phyloP scores from a whole-genome alignment of 2,113 vertebrate genomes.

The Scartelaos histophorus region DNA sequence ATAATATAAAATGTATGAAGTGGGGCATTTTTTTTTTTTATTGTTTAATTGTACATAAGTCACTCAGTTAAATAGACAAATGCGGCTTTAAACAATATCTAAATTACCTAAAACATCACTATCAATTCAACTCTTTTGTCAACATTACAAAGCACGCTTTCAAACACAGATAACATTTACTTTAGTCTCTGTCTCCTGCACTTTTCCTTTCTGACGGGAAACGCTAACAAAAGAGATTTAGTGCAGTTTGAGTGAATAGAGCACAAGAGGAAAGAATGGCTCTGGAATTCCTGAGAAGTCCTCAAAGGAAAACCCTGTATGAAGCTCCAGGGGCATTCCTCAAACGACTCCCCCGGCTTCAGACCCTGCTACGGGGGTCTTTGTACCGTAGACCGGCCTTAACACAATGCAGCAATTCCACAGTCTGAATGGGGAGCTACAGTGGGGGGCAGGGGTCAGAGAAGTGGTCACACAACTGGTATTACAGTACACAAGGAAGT shows the following conservation, averaged over 20 bases:
- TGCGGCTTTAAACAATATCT: too few species aligned
- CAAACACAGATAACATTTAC: not conserved
- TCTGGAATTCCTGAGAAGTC: slow-evolving; percentile 11
- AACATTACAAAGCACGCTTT: not conserved
- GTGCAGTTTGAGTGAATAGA: not conserved
- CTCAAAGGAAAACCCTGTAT: slow-evolving; percentile 2
- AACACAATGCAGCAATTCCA: not conserved
- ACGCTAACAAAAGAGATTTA: not conserved
- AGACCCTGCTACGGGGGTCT: slow-evolving; percentile 13
- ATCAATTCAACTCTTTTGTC: not conserved
- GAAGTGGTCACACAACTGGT: not conserved
- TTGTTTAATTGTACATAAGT: too few species aligned
- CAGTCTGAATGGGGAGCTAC: not conserved
- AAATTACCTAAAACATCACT: not conserved
- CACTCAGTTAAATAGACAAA: too few species aligned
- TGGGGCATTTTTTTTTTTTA: too few species aligned
- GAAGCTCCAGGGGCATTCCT: slow-evolving; percentile 49
- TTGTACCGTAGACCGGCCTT: slow-evolving; percentile 41
- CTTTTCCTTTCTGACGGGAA: not conserved
- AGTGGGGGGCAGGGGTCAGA: slow-evolving; percentile 3
- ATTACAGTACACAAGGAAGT: not conserved
- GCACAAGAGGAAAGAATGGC: not conserved
- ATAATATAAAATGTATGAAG: too few species aligned
- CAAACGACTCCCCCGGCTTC: slow-evolving; percentile 42
- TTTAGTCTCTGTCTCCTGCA: not conserved